Evolutionary conservation across 2,888 invertebrate genomes (phyloP), one percentile per base, ranked within the genome.

Genomic region (Acleris emargana): DNA sequence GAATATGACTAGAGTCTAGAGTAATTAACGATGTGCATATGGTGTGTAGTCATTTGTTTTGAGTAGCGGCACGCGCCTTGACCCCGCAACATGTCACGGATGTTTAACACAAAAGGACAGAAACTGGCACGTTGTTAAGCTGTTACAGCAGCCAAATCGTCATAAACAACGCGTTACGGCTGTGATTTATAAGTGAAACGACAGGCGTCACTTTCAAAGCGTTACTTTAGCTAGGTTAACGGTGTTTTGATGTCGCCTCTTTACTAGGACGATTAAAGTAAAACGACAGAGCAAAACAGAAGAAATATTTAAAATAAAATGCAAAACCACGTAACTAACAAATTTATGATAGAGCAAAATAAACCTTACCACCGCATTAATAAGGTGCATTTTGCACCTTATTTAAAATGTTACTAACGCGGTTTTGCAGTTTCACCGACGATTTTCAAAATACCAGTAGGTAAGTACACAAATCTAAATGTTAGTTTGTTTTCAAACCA

Each of bases 1-100:
- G 13, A 38, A 7, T 38, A 38, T 38, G 38, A 32, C 43, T 45
- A 45, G 43, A 43, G 5, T 16, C 17, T n/a, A 17, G n/a, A 17
- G n/a, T 45, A 45, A 45, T 38, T 38, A 38, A 13, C 38, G 38
- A 38, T 38, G 13, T 45, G 45, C 45, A 17, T 17, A 45, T 7
- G 45, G 6, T 7, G 16, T 5, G 1, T n/a, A n/a, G 45, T n/a
- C n/a, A 45, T 17, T 49, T 28, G 49, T 58, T 54, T 64, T 58
- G 53, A 47, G 49, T 57, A 54, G 47, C 51, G 47, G 32, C 58
- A 59, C 45, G 22, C 43, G 43, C 64, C 64, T 64, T 60, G 60
- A 60, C 55, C 64, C 49, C 54, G 51, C 32, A 22, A 57, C 50
- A 55, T 51, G 66, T 66, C 66, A 66, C 57, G 45, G 60, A 47